Conservation (phyloP, 2,797 vertebrate genomes). For the Aphelocoma californica region DNA sequence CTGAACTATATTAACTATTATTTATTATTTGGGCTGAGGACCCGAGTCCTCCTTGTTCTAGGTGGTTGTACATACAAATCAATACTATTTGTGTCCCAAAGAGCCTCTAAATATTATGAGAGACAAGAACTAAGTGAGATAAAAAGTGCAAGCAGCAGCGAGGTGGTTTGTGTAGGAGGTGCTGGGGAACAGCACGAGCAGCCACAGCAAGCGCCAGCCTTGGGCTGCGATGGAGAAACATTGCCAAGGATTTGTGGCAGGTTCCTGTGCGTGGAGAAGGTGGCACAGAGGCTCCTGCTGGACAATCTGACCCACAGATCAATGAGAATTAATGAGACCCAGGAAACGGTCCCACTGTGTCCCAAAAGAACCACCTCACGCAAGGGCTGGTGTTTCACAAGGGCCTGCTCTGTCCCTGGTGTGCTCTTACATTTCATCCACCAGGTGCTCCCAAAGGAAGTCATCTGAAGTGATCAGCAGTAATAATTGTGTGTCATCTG, state of each 20-base stretch:
- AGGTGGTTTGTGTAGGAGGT: neutral
- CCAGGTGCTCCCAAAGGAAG: neutral
- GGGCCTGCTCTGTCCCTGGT: neutral
- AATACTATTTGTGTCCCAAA: neutral
- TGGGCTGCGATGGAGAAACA: accelerated
- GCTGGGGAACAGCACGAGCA: neutral
- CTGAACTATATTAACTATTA: slow-evolving; percentile 19
- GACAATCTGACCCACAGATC: neutral
- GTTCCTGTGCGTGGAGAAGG: neutral
- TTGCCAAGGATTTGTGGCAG: neutral
- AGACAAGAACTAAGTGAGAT: neutral
- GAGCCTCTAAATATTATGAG: neutral
- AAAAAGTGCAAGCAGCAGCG: neutral
- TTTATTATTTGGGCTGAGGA: slow-evolving; percentile 13
- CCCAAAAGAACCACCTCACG: neutral
- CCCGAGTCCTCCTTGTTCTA: neutral
- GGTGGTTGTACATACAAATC: slow-evolving; percentile 2
- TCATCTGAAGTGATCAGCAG: slow-evolving; percentile 54
- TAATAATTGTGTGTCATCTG: slow-evolving; percentile 22
- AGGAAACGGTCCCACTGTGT: neutral
- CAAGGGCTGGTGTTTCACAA: neutral
- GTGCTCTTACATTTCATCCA: neutral
- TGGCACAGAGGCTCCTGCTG: neutral
- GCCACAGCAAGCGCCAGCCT: accelerated
- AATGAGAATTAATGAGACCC: neutral